phyloP scores from a whole-genome alignment of 2,113 vertebrate species.

The Mastomys coucha region DNA sequence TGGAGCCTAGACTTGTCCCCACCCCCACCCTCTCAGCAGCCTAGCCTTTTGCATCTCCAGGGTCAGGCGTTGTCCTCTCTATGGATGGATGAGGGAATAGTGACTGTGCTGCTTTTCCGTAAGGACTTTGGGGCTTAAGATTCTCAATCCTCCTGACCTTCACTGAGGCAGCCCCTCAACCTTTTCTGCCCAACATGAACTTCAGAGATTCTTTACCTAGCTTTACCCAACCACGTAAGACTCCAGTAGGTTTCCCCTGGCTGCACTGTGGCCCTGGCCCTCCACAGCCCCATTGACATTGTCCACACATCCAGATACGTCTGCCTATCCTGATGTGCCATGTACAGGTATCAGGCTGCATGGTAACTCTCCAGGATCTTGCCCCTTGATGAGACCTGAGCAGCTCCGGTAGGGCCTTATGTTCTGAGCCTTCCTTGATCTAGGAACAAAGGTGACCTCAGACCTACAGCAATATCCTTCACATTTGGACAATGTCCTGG shows the following conservation, averaged over 20 bases:
- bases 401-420: not conserved
- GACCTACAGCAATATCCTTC: not conserved
- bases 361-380: not conserved
- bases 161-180: not conserved
- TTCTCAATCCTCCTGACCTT: not conserved
- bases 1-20: not conserved
- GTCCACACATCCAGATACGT: not conserved
- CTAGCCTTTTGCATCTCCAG: not conserved
- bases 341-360: not conserved
- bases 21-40: not conserved
- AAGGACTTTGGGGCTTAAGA: not conserved
- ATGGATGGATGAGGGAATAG: not conserved
- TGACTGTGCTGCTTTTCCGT: not conserved
- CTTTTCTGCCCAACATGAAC: not conserved
- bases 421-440: too few species aligned
- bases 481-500: not conserved
- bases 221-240: not conserved
- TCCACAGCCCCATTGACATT: not conserved
- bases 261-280: not conserved
- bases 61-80: not conserved
- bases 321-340: not conserved
- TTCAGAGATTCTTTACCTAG: not conserved
- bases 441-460: not conserved
- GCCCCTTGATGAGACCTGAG: not conserved
- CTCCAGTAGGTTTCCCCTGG: too few species aligned